Evolutionary conservation across 92 coral and sea anemone species (phyloP).

Genomic region (Pocillopora grandis): DNA sequence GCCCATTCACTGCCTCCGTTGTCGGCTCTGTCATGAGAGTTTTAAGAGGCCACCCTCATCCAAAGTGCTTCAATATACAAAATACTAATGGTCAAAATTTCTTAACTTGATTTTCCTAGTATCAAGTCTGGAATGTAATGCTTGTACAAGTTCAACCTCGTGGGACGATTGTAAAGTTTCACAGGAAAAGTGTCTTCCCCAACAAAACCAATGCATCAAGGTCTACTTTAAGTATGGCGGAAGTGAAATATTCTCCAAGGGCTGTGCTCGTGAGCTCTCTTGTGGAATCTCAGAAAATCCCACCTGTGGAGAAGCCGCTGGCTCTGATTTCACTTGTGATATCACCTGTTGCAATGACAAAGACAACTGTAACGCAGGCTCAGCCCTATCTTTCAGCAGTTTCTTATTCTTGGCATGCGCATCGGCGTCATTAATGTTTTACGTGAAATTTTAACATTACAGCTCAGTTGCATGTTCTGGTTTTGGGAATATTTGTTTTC

Average conservation of each 20-base stretch:
- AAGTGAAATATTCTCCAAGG: not conserved
- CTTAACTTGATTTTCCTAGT: too few relatives aligned
- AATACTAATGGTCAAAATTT: too few relatives aligned
- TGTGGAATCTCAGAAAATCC: not conserved
- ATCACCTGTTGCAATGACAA: slow-evolving; percentile 20
- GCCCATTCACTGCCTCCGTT: too few relatives aligned
- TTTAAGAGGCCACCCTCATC: too few relatives aligned
- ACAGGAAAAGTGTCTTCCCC: not conserved
- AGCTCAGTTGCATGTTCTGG: too few relatives aligned
- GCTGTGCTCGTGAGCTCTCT: not conserved
- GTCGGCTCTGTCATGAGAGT: too few relatives aligned
- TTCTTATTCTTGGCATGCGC: slow-evolving; percentile 16
- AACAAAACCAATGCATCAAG: slow-evolving; percentile 16
- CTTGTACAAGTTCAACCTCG: not conserved
- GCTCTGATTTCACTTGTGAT: not conserved
- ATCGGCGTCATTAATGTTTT: not conserved
- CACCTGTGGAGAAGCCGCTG: not conserved
- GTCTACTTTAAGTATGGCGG: not conserved
- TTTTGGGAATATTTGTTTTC: too few relatives aligned
- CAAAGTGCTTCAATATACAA: too few relatives aligned
- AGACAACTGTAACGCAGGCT: slow-evolving; percentile 24
- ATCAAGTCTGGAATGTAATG: not conserved
- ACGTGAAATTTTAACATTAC: too few relatives aligned
- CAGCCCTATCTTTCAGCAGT: slow-evolving; percentile 1
- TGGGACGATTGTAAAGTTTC: slow-evolving; percentile 8